Percentiles rank a stretch among this genome's conserved stretches.
These are phyloP conservation scores for Apotomis capreana DNA, from an alignment of 2,888 invertebrate species.

Conservation along the genomic window DNA sequence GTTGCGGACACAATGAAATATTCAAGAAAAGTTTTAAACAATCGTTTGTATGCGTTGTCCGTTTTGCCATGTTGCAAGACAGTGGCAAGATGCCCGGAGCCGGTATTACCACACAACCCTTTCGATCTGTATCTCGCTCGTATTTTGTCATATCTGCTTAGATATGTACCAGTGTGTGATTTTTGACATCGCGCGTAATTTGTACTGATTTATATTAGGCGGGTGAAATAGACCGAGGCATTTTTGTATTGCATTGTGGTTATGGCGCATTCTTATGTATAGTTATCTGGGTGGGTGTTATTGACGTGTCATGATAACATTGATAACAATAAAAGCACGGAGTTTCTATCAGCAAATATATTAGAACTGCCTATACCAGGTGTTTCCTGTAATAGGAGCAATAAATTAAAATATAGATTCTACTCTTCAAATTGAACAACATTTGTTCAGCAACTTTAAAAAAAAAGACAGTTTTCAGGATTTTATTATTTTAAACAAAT, in stretches of 20 bases:
- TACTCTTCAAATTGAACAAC: no score
- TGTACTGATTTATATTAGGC: slow-evolving; percentile 24
- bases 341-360: background rate
- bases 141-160: slow-evolving; percentile 41
- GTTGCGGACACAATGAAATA: slow-evolving; percentile 61
- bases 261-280: slow-evolving; percentile 3
- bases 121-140: slow-evolving; percentile 39
- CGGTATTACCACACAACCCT: slow-evolving; percentile 48
- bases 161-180: slow-evolving; percentile 33
- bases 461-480: no score
- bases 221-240: slow-evolving; percentile 27
- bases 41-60: slow-evolving; percentile 71
- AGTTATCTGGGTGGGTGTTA: slow-evolving; percentile 22
- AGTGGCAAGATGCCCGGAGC: slow-evolving; percentile 61
- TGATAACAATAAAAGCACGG: no score
- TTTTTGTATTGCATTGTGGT: slow-evolving; percentile 13
- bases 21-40: slow-evolving; percentile 62
- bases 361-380: no score
- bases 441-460: no score
- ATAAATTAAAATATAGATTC: no score
- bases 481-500: no score
- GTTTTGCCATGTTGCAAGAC: slow-evolving; percentile 57
- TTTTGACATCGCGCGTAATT: slow-evolving; percentile 36
- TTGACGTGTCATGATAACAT: background rate
- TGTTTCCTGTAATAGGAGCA: no score